Base-by-base conservation (phyloP, 2,888 invertebrate genomes). In the Meghimatium bilineatum region DNA sequence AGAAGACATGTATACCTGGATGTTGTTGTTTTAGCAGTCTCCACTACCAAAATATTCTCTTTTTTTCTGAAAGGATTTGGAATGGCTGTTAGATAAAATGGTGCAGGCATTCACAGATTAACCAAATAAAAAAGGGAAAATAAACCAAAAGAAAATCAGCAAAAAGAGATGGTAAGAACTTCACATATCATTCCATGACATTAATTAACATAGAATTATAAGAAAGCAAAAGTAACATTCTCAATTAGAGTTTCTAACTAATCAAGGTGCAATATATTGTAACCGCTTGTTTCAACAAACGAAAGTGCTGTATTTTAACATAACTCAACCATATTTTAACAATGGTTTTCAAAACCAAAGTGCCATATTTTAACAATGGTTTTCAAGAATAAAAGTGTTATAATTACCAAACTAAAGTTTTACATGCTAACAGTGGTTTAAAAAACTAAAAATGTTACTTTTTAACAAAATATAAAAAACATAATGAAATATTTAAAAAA, bases 11-110 rank as follows among this genome's bases (percentile, higher is more conserved):
- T 63, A 49, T 81, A 81, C 82, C 82, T 82, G 38, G 82, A 66
- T 2, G 23, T 76, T 29, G 32, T 49, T 75, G 75, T 76, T n/a
- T 82, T 75, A 67, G 82, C 49, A 67, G 82, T 72, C 67, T 82
- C 66, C 67, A 72, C 66, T 82, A 82, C 34, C 82, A 82, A 67
- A n/a, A 75, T 52, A 49, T 49, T 34, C n/a, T 75, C 76, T 12
- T 82, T 72, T 36, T 82, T 63, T 52, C 82, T 82, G 82, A 76
- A 82, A 82, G 38, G 29, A 72, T 34, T 52, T 26, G 26, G 49
- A 67, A 69, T 49, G 67, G 44, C 32, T 17, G 29, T 78, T 78
- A 67, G 69, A 44, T 10, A 79, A 36, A 77, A 38, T 34, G 36
- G 29, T 29, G n/a, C 72, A 38, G 17, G 2, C 6, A 36, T n/a